phyloP scores from a whole-genome alignment of 2,113 vertebrate genomes.

The Dryoscopus gambensis region DNA sequence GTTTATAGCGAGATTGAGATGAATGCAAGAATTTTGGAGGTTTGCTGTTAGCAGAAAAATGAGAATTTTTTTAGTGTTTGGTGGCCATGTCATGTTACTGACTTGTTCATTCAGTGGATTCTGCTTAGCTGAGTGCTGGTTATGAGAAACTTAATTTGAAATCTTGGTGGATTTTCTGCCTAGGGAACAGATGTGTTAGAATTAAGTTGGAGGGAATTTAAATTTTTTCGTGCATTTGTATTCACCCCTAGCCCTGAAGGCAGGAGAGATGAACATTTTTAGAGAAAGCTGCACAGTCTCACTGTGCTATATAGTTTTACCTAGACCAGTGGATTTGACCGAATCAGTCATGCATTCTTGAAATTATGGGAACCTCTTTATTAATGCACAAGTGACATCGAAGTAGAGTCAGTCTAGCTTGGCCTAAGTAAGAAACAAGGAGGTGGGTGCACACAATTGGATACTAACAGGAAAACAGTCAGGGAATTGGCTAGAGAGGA shows the following conservation, averaged over 20 bases:
- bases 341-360: background rate
- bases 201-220: background rate
- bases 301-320: background rate
- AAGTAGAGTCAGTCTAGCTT: background rate
- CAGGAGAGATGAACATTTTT: background rate
- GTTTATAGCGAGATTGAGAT: background rate
- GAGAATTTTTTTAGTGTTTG: background rate
- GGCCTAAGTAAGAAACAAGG: background rate
- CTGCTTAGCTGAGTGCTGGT: background rate
- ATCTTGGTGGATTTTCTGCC: background rate
- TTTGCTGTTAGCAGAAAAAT: background rate
- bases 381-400: background rate
- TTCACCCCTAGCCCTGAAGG: background rate
- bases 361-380: background rate
- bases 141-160: background rate
- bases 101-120: background rate
- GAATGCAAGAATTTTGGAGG: background rate
- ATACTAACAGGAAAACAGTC: background rate
- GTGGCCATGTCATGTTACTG: accelerated
- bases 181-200: background rate
- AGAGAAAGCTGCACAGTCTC: background rate
- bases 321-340: background rate
- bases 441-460: background rate
- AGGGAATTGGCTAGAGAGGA: background rate
- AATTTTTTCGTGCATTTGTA: background rate